These are phyloP conservation scores for Lanistes nyassanus DNA, from an alignment of 1,140 invertebrate species.

Conservation along the genomic window DNA sequence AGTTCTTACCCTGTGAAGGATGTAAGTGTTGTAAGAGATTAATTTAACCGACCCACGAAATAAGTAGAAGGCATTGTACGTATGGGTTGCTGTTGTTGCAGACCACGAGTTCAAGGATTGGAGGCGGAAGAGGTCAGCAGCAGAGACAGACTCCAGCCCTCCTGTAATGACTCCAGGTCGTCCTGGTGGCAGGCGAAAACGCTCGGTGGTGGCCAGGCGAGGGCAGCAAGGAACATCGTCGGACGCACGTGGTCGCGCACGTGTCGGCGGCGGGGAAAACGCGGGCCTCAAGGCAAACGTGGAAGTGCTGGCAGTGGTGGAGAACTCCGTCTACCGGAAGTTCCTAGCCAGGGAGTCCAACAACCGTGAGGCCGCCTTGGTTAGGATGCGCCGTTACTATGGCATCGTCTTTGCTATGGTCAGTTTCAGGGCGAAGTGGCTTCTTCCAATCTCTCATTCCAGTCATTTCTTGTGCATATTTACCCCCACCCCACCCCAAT, in stretches of 20 bases:
- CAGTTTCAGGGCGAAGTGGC: not conserved
- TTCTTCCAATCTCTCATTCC: not conserved
- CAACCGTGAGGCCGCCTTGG: conserved; percentile 32
- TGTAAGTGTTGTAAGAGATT: no score
- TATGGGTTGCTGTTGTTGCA: not conserved
- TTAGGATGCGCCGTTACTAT: conserved; percentile 36
- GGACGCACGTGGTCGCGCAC: not conserved
- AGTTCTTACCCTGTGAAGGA: no score
- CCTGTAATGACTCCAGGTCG: not conserved
- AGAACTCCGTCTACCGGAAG: conserved; percentile 38
- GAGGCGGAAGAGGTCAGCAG: not conserved
- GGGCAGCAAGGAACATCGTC: not conserved
- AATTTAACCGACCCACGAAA: no score
- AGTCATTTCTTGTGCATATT: not conserved
- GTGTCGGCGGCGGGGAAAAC: not conserved
- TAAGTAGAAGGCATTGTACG: no score
- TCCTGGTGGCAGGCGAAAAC: not conserved
- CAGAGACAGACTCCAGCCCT: not conserved
- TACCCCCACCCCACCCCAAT: not conserved
- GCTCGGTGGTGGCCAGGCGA: not conserved
- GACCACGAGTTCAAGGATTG: not conserved
- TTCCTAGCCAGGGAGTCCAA: conserved; percentile 27
- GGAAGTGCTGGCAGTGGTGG: conserved; percentile 38
- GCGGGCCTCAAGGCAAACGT: conserved; percentile 28
- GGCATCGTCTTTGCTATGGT: conserved; percentile 44